Evolutionary conservation across 2,113 vertebrate species (phyloP).

Genomic region (Oriolus oriolus): DNA sequence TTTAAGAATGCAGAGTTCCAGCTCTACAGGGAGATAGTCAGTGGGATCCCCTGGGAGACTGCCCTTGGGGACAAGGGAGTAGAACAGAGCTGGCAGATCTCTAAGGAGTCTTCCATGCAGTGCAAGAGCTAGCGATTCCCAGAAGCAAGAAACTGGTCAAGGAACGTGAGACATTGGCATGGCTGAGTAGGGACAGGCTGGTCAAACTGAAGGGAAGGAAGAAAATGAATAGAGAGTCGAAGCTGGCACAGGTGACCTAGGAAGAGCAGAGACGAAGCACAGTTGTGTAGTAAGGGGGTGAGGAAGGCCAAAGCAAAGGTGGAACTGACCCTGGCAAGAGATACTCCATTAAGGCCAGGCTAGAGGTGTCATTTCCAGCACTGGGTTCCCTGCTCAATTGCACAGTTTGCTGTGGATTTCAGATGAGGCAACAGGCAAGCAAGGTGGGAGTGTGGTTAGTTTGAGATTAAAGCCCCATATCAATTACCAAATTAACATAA

Average conservation of each 20-base stretch:
- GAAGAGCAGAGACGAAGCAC: not conserved
- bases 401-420: not conserved
- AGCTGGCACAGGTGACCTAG: not conserved
- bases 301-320: not conserved
- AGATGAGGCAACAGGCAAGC: not conserved
- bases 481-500: not conserved
- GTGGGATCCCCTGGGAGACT: not conserved
- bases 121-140: not conserved
- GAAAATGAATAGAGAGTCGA: not conserved
- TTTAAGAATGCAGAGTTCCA: not conserved
- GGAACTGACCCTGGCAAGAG: not conserved
- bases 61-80: no score
- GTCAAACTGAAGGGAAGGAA: not conserved
- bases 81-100: no score
- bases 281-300: not conserved
- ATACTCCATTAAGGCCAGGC: accelerated
- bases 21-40: not conserved
- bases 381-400: not conserved
- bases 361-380: not conserved
- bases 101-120: not conserved
- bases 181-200: not conserved
- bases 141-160: not conserved
- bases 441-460: not conserved
- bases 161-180: not conserved
- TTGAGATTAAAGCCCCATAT: not conserved